Evolutionary conservation across 2,888 invertebrate species (phyloP), one percentile per base, ranked within the genome.

Genomic region (Harpalus rufipes): DNA sequence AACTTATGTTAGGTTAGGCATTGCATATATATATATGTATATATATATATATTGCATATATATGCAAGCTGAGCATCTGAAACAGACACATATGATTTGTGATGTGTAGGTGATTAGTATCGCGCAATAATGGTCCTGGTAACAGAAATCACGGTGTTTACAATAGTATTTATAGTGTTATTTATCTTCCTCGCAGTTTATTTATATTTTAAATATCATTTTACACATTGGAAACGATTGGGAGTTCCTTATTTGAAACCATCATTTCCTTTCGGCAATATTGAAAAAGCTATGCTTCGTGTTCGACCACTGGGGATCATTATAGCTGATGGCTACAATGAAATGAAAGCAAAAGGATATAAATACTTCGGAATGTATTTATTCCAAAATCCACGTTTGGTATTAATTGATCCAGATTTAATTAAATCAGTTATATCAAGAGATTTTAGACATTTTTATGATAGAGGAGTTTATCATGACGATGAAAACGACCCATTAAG

Each of bases 361-460:
- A 84, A 85, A 74, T 85, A 83, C 72, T 85, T 86, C 81, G 87
- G 87, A 72, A 85, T 85, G 81, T 87, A 87, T 86, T 84, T 86
- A 0, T 85, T 84, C 25, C 12, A 65, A 5, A 65, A 32, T 12
- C 89, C 89, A 5, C 81, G 87, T 41, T 89, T 88, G 83, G 85
- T 90, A 5, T 88, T 89, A 1, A 86, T 89, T 3, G 89, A 89
- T 86, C 86, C 88, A 7, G 88, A 88, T 3, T 86, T 89, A 5
- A 87, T 89, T 7, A 90, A 89, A 85, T 91, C 91, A 74, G 91
- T 95, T 18, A 87, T 94, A 87, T 92, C 93, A 61, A 93, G 92
- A 86, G 94, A 94, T 87, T 94, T 94, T 86, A 90, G 89, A 1
- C 90, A 93, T 87, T 94, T 94, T 85, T 92, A 92, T 88, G 93